A percentile compares a stretch with the other conserved stretches of the same genome.
These are phyloP conservation scores for Strigamia crassipes DNA, from an alignment of 2,888 invertebrate genomes.

Conservation along the genomic window DNA sequence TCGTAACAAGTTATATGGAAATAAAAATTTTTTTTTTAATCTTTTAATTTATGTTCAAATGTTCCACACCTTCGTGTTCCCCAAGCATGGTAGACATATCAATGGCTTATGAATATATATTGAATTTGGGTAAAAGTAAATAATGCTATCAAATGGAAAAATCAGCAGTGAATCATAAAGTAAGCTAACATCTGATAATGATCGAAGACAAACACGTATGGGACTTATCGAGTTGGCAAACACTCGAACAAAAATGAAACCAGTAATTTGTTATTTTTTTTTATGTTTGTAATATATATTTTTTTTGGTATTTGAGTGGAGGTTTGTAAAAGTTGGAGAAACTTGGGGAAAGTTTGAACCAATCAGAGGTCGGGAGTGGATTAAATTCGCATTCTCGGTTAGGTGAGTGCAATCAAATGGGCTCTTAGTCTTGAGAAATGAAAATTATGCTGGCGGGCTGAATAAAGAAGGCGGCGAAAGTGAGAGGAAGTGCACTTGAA, in stretches of 20 bases:
- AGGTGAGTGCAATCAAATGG: constrained; percentile 25
- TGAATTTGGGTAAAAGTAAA: background rate
- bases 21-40: background rate
- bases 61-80: background rate
- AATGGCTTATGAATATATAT: constrained; percentile 11
- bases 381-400: background rate
- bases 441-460: constrained; percentile 12
- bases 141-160: constrained; percentile 25
- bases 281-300: background rate
- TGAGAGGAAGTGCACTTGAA: constrained; percentile 23
- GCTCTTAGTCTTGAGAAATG: background rate
- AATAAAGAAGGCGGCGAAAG: constrained; percentile 10
- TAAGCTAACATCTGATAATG: constrained; percentile 14
- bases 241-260: constrained; percentile 17
- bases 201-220: constrained; percentile 24
- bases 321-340: background rate
- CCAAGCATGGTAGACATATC: background rate
- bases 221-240: constrained; percentile 25
- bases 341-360: background rate
- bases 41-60: background rate
- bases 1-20: background rate
- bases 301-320: background rate
- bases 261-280: background rate
- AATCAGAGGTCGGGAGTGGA: background rate
- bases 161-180: constrained; percentile 35